phyloP scores from a whole-genome alignment of 2,113 vertebrate species.

The Hyperoodon ampullatus region DNA sequence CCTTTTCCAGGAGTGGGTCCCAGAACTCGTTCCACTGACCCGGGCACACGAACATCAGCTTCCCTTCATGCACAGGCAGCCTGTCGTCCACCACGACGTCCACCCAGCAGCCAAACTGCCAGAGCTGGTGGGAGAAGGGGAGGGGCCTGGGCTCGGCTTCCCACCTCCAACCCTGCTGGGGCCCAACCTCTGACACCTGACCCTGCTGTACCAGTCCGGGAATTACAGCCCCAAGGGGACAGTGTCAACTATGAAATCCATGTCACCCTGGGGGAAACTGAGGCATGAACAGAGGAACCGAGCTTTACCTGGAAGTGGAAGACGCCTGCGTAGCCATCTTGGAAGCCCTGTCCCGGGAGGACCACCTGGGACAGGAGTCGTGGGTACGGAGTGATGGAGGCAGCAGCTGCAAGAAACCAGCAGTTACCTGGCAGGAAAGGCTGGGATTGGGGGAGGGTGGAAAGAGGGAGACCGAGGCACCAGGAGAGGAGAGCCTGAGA shows the following conservation, averaged over 20 bases:
- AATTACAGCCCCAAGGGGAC: not conserved
- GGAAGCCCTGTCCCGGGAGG: slow-evolving; percentile 76
- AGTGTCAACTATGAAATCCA: not conserved
- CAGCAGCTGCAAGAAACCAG: slow-evolving; percentile 79
- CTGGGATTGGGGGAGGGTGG: not conserved
- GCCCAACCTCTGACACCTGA: not conserved
- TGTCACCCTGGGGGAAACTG: not conserved
- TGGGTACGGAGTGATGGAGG: slow-evolving; percentile 80
- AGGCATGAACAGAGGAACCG: not conserved
- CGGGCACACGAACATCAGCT: slow-evolving; percentile 83
- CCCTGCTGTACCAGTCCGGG: not conserved
- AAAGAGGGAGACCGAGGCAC: not conserved
- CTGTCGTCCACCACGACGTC: slow-evolving; percentile 86
- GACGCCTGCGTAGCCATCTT: slow-evolving; percentile 74
- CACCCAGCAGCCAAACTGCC: slow-evolving; percentile 86
- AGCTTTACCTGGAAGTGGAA: slow-evolving; percentile 84
- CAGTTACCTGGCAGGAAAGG: slow-evolving; percentile 77
- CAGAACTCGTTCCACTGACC: slow-evolving; percentile 83
- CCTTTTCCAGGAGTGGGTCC: slow-evolving; percentile 85
- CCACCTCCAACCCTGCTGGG: accelerated
- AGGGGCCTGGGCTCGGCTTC: accelerated
- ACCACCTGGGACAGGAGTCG: slow-evolving; percentile 75
- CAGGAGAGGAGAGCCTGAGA: not conserved
- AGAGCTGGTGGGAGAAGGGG: slow-evolving; percentile 75
- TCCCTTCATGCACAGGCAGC: slow-evolving; percentile 79